A percentile compares a stretch with the other conserved stretches of the same genome.
phyloP scores from a whole-genome alignment of 2,797 vertebrate species.

The Thripadectes ignobilis region DNA sequence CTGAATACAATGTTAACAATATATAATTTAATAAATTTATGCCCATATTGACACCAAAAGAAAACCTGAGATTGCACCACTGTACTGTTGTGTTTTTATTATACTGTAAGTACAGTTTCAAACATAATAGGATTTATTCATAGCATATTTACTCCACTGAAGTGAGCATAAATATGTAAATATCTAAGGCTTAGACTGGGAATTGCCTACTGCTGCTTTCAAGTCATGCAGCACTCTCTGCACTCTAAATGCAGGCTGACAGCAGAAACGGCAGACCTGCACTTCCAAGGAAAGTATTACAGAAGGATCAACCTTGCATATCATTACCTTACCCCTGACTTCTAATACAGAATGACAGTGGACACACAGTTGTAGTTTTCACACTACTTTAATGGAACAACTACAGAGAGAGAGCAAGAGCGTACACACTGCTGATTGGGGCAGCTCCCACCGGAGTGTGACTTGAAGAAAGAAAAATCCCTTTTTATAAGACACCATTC shows the following conservation, averaged over 20 bases:
- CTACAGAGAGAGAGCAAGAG: not conserved
- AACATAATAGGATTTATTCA: constrained; percentile 57
- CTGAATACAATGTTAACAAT: not conserved
- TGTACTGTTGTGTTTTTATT: not conserved
- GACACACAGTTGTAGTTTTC: constrained; percentile 44
- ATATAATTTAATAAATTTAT: not conserved
- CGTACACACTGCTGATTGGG: not conserved
- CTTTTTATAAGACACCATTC: not conserved
- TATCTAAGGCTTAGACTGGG: constrained; percentile 30
- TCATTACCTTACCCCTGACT: constrained; percentile 13
- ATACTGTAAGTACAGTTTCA: constrained; percentile 45
- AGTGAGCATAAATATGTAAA: constrained; percentile 45
- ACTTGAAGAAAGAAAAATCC: not conserved
- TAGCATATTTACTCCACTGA: constrained; percentile 23
- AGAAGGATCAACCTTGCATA: constrained; percentile 41
- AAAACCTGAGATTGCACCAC: not conserved
- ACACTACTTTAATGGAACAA: constrained; percentile 30
- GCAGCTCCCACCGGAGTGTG: not conserved
- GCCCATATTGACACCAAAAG: not conserved
- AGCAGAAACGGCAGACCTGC: not conserved
- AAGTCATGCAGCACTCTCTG: constrained; percentile 13
- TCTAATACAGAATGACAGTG: constrained; percentile 49
- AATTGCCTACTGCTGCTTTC: constrained; percentile 46
- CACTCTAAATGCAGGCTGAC: constrained; percentile 38
- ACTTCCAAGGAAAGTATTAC: constrained; percentile 44